These are phyloP conservation scores for Amphipyra tragopoginis DNA, from an alignment of 2,888 invertebrate genomes.

Conservation along the genomic window DNA sequence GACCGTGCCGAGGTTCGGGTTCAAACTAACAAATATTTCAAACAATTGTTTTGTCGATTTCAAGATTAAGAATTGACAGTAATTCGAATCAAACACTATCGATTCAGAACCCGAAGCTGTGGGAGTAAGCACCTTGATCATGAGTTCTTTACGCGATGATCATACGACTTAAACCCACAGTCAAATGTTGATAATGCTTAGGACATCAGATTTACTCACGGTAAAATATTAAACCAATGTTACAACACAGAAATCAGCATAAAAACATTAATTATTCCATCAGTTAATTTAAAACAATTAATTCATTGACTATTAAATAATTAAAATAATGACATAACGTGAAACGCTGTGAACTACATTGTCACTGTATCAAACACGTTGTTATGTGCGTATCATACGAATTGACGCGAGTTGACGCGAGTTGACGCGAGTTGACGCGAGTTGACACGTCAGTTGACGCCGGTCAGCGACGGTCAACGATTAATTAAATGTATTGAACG, in stretches of 20 bases:
- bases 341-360: not conserved
- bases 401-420: slow-evolving; percentile 20
- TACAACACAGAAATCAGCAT: not conserved
- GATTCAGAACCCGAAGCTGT: no score
- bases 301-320: not conserved
- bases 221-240: no score
- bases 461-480: not conserved
- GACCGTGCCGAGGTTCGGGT: no score
- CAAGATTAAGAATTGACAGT: no score
- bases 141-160: no score
- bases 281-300: not conserved
- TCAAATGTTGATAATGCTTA: no score
- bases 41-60: no score
- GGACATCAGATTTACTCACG: no score
- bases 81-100: no score
- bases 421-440: slow-evolving; percentile 12
- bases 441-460: slow-evolving; percentile 12
- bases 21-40: no score
- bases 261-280: not conserved
- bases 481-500: slow-evolving; percentile 21
- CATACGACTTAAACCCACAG: no score
- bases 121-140: no score
- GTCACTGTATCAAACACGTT: not conserved
- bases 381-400: not conserved
- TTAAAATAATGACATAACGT: slow-evolving; percentile 12